Evolutionary conservation across 2,113 vertebrate genomes (phyloP), one percentile per base, ranked within the genome.

Genomic region (Gambusia affinis): DNA sequence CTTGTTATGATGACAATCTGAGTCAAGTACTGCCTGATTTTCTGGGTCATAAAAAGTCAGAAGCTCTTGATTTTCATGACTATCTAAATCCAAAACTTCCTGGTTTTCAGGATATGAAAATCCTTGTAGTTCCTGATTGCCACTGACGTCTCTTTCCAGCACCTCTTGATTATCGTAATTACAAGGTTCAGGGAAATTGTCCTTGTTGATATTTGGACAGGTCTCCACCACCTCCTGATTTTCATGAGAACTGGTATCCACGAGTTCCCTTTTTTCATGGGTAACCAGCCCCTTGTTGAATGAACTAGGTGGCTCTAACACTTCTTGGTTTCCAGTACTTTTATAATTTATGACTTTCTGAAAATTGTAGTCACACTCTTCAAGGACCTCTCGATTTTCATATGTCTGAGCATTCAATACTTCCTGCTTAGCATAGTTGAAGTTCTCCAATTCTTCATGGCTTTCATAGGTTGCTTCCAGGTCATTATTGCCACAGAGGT

Each of bases 191-290:
- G 81, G 60, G 51, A 73, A 30, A 61, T 74, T 42, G 3, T 85
- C 64, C 3, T n/a, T 29, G 28, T 30, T 54, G 11, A 37, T 79
- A 70, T 57, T 72, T 37, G 4, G 1, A 57, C 6, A 72, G 4
- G 76, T 67, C 61, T 89, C 80, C 27, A 90, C 64, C 27, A 91
- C 81, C 64, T 92, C 92, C 64, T 85, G 89, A 81, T 89, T 92
- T 35, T 70, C 74, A 12, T 85, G 74, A 73, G 42, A 60, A 64
- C 37, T 78, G 31, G 77, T 71, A 64, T 87, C 77, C 0, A 81
- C 19, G 0, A 85, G 8, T 33, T 90, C 73, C 12, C 79, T 84
- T 63, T 90, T 89, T 62, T 83, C 71, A 24, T 60, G 22, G 22
- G 27, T 35, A 22, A 71, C 15, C 22, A 75, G 37, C 12, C 80